These are phyloP conservation scores for Lepus timidus DNA, from an alignment of 2,113 vertebrate species.

Conservation along the genomic window DNA sequence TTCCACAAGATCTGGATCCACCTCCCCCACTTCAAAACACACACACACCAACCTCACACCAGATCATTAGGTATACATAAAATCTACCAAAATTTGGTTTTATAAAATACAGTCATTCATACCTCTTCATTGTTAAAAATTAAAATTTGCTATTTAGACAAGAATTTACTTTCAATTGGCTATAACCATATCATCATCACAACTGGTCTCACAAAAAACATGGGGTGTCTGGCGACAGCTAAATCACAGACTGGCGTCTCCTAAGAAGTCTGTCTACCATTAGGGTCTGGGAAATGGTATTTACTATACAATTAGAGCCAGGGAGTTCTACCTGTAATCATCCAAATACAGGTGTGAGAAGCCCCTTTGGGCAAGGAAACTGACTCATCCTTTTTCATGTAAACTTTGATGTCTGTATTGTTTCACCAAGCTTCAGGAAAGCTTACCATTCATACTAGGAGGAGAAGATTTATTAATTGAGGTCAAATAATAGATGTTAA, in stretches of 20 bases:
- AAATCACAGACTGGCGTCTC: slow-evolving; percentile 97
- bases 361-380: slow-evolving; percentile 91
- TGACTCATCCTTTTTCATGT: slow-evolving; percentile 92
- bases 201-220: slow-evolving; percentile 91
- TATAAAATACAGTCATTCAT: slow-evolving; percentile 80
- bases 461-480: slow-evolving; percentile 90
- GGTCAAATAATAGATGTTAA: slow-evolving; percentile 82
- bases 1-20: slow-evolving; percentile 89
- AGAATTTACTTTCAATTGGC: slow-evolving; percentile 92
- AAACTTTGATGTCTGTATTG: slow-evolving; percentile 91
- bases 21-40: slow-evolving; percentile 43
- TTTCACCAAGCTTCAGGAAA: slow-evolving; percentile 86
- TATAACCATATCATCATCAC: slow-evolving; percentile 94
- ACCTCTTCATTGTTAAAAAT: slow-evolving; percentile 87
- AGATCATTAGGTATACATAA: slow-evolving; percentile 85
- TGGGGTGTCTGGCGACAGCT: slow-evolving; percentile 93
- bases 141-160: slow-evolving; percentile 91
- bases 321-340: slow-evolving; percentile 96
- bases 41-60: slow-evolving; percentile 61
- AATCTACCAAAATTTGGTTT: slow-evolving; percentile 82
- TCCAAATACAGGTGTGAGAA: slow-evolving; percentile 95
- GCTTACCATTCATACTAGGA: slow-evolving; percentile 82
- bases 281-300: slow-evolving; percentile 94
- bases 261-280: slow-evolving; percentile 93
- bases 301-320: slow-evolving; percentile 98